phyloP scores from a whole-genome alignment of 64 coral and sea anemone species.

The Anthopleura sola region DNA sequence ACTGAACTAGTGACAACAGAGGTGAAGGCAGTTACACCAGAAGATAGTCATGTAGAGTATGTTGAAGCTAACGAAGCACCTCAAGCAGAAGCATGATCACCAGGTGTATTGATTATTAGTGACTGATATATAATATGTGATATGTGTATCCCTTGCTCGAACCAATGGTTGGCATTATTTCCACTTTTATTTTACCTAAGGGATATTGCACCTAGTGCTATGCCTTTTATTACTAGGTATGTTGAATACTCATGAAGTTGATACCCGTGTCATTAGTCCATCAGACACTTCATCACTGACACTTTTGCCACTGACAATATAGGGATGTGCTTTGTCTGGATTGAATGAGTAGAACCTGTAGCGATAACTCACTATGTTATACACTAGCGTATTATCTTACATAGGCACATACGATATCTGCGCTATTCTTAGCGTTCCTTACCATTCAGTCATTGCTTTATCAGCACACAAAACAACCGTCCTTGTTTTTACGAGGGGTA shows the following conservation, averaged over 20 bases:
- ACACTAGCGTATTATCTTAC: neutral
- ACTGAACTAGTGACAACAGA: constrained; percentile 8
- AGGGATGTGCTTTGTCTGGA: neutral
- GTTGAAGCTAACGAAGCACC: neutral
- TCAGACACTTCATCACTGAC: neutral
- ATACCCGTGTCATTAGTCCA: no score
- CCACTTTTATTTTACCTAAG: no score
- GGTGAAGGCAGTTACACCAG: neutral
- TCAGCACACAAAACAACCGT: no score
- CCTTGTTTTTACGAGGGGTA: no score
- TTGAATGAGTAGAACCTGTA: neutral
- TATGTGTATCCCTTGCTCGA: no score
- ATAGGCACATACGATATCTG: neutral
- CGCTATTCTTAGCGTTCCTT: neutral
- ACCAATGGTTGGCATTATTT: no score
- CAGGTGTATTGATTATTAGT: neutral
- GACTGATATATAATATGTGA: no score
- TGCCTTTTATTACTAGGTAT: no score
- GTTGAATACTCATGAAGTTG: no score
- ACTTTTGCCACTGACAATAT: no score
- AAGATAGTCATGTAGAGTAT: neutral
- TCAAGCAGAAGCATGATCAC: neutral
- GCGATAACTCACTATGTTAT: neutral
- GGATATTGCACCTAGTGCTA: no score
- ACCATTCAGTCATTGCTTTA: neutral